These are phyloP conservation scores for Ictalurus furcatus DNA, from an alignment of 2,113 vertebrate genomes.

Conservation along the genomic window DNA sequence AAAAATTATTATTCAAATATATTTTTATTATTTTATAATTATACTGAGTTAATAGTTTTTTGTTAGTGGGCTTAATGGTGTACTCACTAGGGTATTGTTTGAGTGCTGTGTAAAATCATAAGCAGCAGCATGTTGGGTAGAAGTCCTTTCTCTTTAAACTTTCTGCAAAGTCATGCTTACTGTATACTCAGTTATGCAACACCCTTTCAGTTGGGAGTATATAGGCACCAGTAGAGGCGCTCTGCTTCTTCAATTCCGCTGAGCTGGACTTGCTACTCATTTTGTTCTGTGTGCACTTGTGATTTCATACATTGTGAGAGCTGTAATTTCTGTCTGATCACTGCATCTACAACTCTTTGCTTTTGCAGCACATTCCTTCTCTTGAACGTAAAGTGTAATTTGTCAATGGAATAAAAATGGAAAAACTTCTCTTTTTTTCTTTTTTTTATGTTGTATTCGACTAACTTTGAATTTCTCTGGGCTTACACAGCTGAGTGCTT, in stretches of 20 bases:
- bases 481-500: conserved; percentile 6
- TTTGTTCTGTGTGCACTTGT: background rate
- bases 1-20: too few relatives aligned
- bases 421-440: background rate
- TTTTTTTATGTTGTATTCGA: background rate
- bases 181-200: conserved; percentile 15
- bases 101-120: background rate
- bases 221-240: background rate
- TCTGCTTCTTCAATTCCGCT: background rate
- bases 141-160: conserved; percentile 23
- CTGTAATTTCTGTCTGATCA: background rate
- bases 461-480: conserved; percentile 2
- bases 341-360: too few relatives aligned
- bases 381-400: background rate
- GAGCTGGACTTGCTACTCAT: background rate
- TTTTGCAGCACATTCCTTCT: background rate
- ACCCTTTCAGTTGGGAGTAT: background rate
- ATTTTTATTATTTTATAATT: too few relatives aligned
- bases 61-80: background rate
- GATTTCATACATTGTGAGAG: background rate
- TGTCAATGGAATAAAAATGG: background rate
- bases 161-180: conserved; percentile 53
- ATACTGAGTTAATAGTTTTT: background rate
- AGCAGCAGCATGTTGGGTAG: background rate
- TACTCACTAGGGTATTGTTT: background rate